Conservation (phyloP, 2,888 invertebrate species). For the Xestia c-nigrum region DNA sequence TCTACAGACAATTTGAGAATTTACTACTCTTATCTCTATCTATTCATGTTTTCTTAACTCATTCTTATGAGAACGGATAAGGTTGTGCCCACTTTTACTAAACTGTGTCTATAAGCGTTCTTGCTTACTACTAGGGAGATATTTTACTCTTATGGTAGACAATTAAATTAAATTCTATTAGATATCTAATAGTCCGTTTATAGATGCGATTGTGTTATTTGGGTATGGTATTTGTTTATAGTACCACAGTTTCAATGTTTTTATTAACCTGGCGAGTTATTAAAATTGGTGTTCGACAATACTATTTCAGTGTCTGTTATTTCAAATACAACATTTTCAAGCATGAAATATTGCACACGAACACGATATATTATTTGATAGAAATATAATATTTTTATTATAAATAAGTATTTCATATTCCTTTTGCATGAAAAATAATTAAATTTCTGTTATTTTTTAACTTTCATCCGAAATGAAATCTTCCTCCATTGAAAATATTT, state of each 20-base stretch:
- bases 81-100: too few species aligned
- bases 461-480: not conserved
- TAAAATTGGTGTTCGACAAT: conserved; percentile 9
- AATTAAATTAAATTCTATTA: too few species aligned
- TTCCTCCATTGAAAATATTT: not conserved
- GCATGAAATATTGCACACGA: conserved; percentile 14
- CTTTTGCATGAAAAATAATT: not conserved
- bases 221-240: conserved; percentile 17
- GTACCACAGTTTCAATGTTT: conserved; percentile 28
- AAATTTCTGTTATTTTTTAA: not conserved
- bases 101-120: too few species aligned
- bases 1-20: too few species aligned
- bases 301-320: conserved; percentile 13
- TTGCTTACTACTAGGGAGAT: too few species aligned
- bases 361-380: not conserved
- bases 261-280: conserved; percentile 12
- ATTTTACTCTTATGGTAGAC: too few species aligned
- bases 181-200: too few species aligned
- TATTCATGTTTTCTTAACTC: too few species aligned
- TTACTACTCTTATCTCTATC: too few species aligned
- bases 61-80: too few species aligned
- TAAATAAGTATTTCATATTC: not conserved
- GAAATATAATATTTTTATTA: conserved; percentile 4
- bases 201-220: too few species aligned
- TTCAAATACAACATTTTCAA: conserved; percentile 17